phyloP scores from a whole-genome alignment of 2,888 invertebrate species.

The Arge pagana region DNA sequence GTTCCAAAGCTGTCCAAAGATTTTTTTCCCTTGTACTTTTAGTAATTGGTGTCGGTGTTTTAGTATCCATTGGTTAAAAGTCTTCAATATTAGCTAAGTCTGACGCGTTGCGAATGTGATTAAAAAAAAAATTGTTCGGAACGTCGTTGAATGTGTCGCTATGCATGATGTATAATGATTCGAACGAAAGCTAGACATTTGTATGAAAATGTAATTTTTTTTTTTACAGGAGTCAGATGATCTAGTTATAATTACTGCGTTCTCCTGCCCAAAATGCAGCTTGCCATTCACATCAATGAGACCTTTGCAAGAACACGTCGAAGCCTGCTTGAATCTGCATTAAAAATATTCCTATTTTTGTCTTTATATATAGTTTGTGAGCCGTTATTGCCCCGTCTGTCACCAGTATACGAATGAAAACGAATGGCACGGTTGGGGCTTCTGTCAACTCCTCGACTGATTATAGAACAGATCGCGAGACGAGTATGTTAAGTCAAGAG shows the following conservation, averaged over 20 bases:
- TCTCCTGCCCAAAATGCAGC: slow-evolving; percentile 16
- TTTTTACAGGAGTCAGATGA: slow-evolving; percentile 6
- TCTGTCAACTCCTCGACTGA: slow-evolving; percentile 22
- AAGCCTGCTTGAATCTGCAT: slow-evolving; percentile 5
- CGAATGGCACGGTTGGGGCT: slow-evolving; percentile 31
- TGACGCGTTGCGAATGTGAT: too few species aligned
- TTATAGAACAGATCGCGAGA: too few species aligned
- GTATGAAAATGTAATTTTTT: slow-evolving; percentile 5
- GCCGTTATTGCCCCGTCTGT: slow-evolving; percentile 28
- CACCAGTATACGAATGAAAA: slow-evolving; percentile 13
- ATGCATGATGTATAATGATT: too few species aligned
- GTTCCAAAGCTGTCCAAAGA: too few species aligned
- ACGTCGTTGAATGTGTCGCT: too few species aligned
- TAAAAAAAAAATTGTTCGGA: too few species aligned
- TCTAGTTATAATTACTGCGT: slow-evolving; percentile 9
- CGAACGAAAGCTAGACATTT: too few species aligned
- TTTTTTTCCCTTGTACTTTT: too few species aligned
- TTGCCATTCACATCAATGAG: slow-evolving; percentile 10
- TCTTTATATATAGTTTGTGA: slow-evolving; percentile 22
- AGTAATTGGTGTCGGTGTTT: too few species aligned
- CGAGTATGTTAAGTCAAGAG: too few species aligned
- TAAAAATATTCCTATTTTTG: slow-evolving; percentile 5
- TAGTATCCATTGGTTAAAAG: too few species aligned
- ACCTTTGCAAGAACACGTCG: slow-evolving; percentile 11
- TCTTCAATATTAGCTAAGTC: too few species aligned